phyloP scores from a whole-genome alignment of 2,888 invertebrate genomes.

The Zygaena filipendulae region DNA sequence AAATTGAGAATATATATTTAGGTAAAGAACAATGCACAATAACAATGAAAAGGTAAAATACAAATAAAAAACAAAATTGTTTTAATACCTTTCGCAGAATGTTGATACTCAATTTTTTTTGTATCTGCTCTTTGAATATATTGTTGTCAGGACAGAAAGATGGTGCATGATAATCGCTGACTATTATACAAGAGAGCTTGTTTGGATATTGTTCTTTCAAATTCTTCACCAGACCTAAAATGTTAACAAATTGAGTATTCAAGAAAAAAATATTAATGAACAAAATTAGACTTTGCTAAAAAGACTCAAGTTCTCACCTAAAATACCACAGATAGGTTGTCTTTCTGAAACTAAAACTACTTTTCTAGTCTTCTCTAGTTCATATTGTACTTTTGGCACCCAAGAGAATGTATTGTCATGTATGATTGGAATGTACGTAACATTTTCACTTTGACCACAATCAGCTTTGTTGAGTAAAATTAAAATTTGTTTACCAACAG shows the following conservation, averaged over 20 bases:
- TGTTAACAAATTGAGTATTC: slow-evolving; percentile 1
- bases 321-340: slow-evolving; percentile 30
- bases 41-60: background rate
- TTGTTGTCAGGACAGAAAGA: slow-evolving; percentile 51
- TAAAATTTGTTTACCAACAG: slow-evolving; percentile 25
- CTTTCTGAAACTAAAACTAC: slow-evolving; percentile 31
- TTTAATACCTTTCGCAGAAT: slow-evolving; percentile 44
- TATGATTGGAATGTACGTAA: slow-evolving; percentile 25
- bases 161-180: slow-evolving; percentile 53
- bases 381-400: slow-evolving; percentile 25
- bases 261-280: slow-evolving; percentile 1
- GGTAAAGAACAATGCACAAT: background rate
- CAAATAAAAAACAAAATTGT: background rate
- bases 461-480: slow-evolving; percentile 26
- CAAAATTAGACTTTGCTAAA: background rate
- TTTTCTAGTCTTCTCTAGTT: slow-evolving; percentile 25
- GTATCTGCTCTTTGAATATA: slow-evolving; percentile 58
- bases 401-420: slow-evolving; percentile 31
- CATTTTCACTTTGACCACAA: slow-evolving; percentile 13
- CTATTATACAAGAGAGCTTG: slow-evolving; percentile 51
- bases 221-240: slow-evolving; percentile 75
- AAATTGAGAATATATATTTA: slow-evolving; percentile 17
- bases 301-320: slow-evolving; percentile 22
- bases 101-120: slow-evolving; percentile 74
- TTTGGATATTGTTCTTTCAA: slow-evolving; percentile 68